Percentiles rank a stretch among this genome's conserved stretches.
phyloP scores from a whole-genome alignment of 2,113 vertebrate species.

The Cryptomyrus ogoouensis region DNA sequence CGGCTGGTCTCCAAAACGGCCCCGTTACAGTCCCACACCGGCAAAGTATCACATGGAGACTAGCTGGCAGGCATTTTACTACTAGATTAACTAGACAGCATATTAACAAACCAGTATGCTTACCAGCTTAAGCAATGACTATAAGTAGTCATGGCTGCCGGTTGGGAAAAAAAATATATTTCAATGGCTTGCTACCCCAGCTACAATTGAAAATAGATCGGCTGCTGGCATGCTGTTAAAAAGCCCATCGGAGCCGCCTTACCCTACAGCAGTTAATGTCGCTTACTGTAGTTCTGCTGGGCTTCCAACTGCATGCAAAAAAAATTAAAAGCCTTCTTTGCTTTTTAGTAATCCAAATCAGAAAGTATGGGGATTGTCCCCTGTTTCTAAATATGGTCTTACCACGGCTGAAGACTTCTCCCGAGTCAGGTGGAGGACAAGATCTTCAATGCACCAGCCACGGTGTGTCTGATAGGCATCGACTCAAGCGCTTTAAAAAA shows the following conservation, averaged over 20 bases:
- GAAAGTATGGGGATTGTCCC: neutral
- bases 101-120: neutral
- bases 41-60: neutral
- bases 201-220: neutral
- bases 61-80: neutral
- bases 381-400: neutral
- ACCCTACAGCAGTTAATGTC: constrained; percentile 25
- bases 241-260: constrained; percentile 15
- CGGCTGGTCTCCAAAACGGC: neutral
- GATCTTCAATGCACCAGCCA: constrained; percentile 28
- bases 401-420: constrained; percentile 16
- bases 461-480: constrained; percentile 25
- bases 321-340: neutral
- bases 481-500: constrained; percentile 7
- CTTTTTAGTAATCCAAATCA: constrained; percentile 15
- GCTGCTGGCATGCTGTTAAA: neutral
- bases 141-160: neutral
- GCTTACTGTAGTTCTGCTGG: constrained; percentile 7
- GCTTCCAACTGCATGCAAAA: neutral
- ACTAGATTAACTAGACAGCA: neutral
- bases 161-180: neutral
- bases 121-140: neutral
- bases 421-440: constrained; percentile 7
- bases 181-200: neutral
- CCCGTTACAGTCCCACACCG: neutral